phyloP scores from a whole-genome alignment of 2,113 vertebrate genomes.

The Poeciliopsis prolifica region DNA sequence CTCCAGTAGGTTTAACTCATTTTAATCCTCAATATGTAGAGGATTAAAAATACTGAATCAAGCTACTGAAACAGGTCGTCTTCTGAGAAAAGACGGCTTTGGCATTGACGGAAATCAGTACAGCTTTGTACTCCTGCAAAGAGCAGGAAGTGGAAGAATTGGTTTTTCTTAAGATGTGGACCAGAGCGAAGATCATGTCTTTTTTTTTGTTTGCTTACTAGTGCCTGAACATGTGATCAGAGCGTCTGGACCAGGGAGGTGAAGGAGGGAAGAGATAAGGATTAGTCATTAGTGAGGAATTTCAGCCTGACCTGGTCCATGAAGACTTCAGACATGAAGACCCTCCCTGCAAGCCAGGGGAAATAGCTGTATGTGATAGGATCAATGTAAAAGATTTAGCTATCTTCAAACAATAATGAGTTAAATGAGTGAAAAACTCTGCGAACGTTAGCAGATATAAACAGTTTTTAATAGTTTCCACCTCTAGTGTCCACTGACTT shows the following conservation, averaged over 20 bases:
- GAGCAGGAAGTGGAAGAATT: not conserved
- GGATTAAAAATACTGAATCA: not conserved
- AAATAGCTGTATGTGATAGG: too few relatives aligned
- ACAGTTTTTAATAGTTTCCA: too few relatives aligned
- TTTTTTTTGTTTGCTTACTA: constrained; percentile 18
- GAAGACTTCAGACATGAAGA: constrained; percentile 6
- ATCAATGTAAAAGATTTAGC: too few relatives aligned
- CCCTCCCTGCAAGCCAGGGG: too few relatives aligned
- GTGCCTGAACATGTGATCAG: constrained; percentile 34
- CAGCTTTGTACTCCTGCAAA: not conserved
- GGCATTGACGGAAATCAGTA: too few relatives aligned
- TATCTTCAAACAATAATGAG: too few relatives aligned
- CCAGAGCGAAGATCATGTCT: not conserved
- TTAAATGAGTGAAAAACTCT: too few relatives aligned
- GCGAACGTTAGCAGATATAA: too few relatives aligned
- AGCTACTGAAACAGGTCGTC: too few relatives aligned
- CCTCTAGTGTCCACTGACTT: too few relatives aligned
- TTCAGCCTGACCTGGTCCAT: constrained; percentile 13
- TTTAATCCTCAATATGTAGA: not conserved
- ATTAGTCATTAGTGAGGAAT: constrained; percentile 45
- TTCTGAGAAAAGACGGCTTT: not conserved
- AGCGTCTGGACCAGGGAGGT: constrained; percentile 41
- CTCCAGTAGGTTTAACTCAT: not conserved
- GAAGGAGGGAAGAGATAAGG: constrained; percentile 46
- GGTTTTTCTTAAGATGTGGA: constrained; percentile 27